These are phyloP conservation scores for Sarcophaga peregrina DNA, from an alignment of 1,140 invertebrate genomes.

Conservation along the genomic window DNA sequence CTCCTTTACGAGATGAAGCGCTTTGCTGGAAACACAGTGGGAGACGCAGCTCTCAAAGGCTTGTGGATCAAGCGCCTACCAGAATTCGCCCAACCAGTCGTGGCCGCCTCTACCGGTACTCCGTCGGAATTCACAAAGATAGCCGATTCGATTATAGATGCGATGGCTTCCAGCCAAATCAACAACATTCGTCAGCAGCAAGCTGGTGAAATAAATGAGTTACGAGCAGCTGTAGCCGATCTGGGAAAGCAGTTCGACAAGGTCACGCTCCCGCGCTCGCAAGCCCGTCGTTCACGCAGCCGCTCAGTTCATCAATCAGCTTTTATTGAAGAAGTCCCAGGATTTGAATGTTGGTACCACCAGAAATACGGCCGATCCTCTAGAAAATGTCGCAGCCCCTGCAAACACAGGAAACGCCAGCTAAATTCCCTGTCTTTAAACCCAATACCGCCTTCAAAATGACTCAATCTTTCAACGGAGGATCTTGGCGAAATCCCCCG, in stretches of 20 bases:
- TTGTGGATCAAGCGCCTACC: too few species aligned
- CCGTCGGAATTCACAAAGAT: slow-evolving; percentile 13
- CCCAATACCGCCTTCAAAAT: not conserved
- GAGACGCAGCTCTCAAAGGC: too few species aligned
- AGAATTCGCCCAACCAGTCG: not conserved
- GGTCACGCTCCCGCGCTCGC: too few species aligned
- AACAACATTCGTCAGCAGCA: not conserved
- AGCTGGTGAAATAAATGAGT: not conserved
- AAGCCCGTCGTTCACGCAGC: too few species aligned
- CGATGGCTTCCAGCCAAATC: not conserved
- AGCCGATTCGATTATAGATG: slow-evolving; percentile 33
- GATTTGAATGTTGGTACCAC: slow-evolving; percentile 31
- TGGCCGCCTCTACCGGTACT: slow-evolving; percentile 15
- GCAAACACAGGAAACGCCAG: too few species aligned
- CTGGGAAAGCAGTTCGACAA: not conserved
- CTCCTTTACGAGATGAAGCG: too few species aligned
- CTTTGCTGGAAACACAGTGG: too few species aligned
- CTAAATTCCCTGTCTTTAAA: too few species aligned
- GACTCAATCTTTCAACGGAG: not conserved
- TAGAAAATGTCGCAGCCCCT: slow-evolving; percentile 35
- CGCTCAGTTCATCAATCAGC: not conserved
- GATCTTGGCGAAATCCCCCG: not conserved
- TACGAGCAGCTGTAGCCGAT: slow-evolving; percentile 4
- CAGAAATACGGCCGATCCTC: too few species aligned
- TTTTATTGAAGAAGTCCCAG: not conserved